phyloP scores from a whole-genome alignment of 2,113 vertebrate species.

The Poeciliopsis occidentalis region DNA sequence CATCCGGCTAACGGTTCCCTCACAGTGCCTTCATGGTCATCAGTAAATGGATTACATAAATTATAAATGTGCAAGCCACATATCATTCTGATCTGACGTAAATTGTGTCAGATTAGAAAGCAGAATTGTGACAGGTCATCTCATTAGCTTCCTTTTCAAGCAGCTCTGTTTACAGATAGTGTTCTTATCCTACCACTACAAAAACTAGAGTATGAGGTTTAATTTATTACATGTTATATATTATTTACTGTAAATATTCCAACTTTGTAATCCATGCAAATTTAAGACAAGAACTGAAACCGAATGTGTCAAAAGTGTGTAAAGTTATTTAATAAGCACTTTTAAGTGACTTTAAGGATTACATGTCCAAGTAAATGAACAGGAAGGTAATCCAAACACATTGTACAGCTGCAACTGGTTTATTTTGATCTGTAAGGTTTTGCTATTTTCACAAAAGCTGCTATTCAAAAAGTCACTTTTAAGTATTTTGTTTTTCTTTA shows the following conservation, averaged over 20 bases:
- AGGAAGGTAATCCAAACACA: not conserved
- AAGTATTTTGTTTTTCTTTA: conserved; percentile 7
- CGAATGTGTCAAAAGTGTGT: conserved; percentile 36
- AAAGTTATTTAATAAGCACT: conserved; percentile 48
- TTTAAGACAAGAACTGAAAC: conserved; percentile 29
- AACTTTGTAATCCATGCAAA: conserved; percentile 54
- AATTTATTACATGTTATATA: conserved; percentile 56
- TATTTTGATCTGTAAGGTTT: conserved; percentile 25
- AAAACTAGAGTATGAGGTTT: conserved; percentile 49
- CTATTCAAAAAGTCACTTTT: conserved; percentile 25
- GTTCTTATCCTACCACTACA: conserved; percentile 25
- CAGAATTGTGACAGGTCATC: conserved; percentile 22
- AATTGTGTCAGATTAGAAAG: conserved; percentile 31
- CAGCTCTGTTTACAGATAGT: conserved; percentile 56
- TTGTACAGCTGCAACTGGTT: conserved; percentile 20
- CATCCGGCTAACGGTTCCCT: conserved; percentile 56
- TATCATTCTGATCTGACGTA: conserved; percentile 19
- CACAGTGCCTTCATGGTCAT: conserved; percentile 79
- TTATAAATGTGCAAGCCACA: conserved; percentile 22
- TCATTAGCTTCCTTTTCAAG: conserved; percentile 40
- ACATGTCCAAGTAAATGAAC: conserved; percentile 17
- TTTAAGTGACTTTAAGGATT: conserved; percentile 43
- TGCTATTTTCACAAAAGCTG: conserved; percentile 41
- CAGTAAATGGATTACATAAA: conserved; percentile 38
- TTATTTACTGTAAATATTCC: conserved; percentile 66